A percentile compares a stretch with the other conserved stretches of the same genome.
These are phyloP conservation scores for Conistra vaccinii DNA, from an alignment of 2,888 invertebrate genomes.

Conservation along the genomic window DNA sequence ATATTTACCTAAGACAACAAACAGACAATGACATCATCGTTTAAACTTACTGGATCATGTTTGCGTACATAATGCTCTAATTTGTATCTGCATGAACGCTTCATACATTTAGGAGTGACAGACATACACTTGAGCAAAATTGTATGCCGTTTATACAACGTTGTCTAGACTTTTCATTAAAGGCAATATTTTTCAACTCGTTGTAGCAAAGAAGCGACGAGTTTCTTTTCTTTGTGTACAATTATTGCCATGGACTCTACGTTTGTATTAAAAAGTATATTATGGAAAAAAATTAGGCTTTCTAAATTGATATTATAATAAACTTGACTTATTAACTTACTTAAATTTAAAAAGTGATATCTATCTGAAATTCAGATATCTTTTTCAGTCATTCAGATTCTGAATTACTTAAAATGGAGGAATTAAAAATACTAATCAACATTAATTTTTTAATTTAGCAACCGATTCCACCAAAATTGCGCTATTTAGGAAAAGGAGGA, in stretches of 20 bases:
- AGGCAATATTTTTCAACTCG: slow-evolving; percentile 32
- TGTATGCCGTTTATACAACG: slow-evolving; percentile 25
- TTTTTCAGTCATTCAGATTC: too few species aligned
- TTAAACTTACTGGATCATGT: slow-evolving; percentile 61
- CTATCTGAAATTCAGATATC: too few species aligned
- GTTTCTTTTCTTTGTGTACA: slow-evolving; percentile 5
- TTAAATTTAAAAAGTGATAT: neutral
- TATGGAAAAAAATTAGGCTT: neutral
- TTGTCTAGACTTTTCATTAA: slow-evolving; percentile 54
- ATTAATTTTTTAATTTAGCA: neutral
- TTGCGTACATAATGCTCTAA: slow-evolving; percentile 46
- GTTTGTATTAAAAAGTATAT: neutral
- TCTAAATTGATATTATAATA: neutral
- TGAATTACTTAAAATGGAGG: neutral
- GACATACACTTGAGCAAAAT: slow-evolving; percentile 32
- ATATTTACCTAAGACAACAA: slow-evolving; percentile 68
- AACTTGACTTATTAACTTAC: neutral
- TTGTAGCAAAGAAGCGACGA: slow-evolving; percentile 1
- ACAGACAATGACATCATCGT: slow-evolving; percentile 69
- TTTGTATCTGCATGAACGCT: slow-evolving; percentile 43
- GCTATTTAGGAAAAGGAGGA: neutral
- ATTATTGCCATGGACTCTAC: neutral
- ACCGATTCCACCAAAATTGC: neutral
- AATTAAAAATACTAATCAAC: neutral
- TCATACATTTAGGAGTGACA: slow-evolving; percentile 35